Percentiles rank a stretch among this genome's conserved stretches.
These are phyloP conservation scores for Nycticorax nycticorax DNA, from an alignment of 2,113 vertebrate genomes.

Conservation along the genomic window DNA sequence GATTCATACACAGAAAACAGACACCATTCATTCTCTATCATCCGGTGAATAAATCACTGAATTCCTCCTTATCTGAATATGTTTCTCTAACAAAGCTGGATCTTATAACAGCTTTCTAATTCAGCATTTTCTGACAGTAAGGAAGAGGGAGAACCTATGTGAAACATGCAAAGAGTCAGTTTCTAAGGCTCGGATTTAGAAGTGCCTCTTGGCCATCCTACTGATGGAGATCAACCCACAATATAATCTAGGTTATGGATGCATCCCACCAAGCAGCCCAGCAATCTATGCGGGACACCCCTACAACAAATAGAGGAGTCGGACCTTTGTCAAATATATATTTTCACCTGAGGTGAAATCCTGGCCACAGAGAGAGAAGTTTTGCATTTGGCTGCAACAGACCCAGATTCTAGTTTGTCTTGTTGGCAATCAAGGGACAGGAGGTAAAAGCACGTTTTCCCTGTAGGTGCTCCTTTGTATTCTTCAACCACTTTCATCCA, in stretches of 20 bases:
- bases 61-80: not conserved
- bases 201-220: not conserved
- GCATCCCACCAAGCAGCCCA: not conserved
- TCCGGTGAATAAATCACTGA: constrained; percentile 17
- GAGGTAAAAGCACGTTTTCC: constrained; percentile 54
- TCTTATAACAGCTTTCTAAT: not conserved
- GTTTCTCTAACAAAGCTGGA: constrained; percentile 11
- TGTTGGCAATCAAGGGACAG: constrained; percentile 28
- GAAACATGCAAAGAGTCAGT: not conserved
- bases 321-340: not conserved
- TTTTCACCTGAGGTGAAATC: not conserved
- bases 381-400: not conserved
- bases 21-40: constrained; percentile 35
- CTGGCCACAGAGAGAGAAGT: not conserved
- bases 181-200: not conserved
- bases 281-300: not conserved
- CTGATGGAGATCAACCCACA: not conserved
- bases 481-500: constrained; percentile 61
- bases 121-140: not conserved
- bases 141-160: not conserved
- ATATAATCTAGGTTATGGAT: not conserved
- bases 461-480: constrained; percentile 58
- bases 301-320: not conserved
- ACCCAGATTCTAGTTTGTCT: not conserved
- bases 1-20: constrained; percentile 60